Base-by-base conservation (phyloP, 2,113 vertebrate species). In the Siphamia tubifer region DNA sequence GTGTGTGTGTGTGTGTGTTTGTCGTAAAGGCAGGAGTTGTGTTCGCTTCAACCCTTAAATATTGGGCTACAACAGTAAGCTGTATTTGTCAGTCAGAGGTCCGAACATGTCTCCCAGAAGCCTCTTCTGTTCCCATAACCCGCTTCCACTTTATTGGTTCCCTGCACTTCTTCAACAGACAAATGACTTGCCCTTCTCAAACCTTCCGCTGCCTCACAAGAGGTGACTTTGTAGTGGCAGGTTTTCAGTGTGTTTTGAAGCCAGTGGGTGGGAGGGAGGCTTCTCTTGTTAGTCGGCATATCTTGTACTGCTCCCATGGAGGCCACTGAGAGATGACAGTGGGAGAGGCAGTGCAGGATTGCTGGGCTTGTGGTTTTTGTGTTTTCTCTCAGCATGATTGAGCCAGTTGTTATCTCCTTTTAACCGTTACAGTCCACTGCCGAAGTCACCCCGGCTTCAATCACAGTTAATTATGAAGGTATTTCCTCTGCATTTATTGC, bases 101-200 rank as follows among this genome's bases (percentile, higher is more conserved):
- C 47, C 23, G n/a, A 16, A 19, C 53, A 35, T n/a, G n/a, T 68
- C 20, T 45, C 40, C 55, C 19, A 20, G n/a, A n/a, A n/a, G n/a
- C n/a, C 44, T 23, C 4, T 15, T 36, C 19, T 32, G 3, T 35
- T 34, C 20, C 32, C 2, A 4, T 27, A 32, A 36, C 24, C 32
- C 39, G 35, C 58, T 8, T 25, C 43, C 28, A 5, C 34, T 45
- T 64, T 31, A 39, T 49, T 54, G 39, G 47, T 68, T 75, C 74
- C 53, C 58, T 67, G 51, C 32, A 40, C 36, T 53, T 68, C 38
- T 25, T 69, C 24, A 38, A 71, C 32, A 9, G 17, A 77, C 43
- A 82, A 78, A 65, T 44, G n/a, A 63, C 45, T 58, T 48, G 45
- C 36, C 55, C 58, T 54, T 79, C 68, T 74, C 51, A 45, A 73